Conservation (phyloP, 2,113 vertebrate genomes). For the Scortum barcoo region DNA sequence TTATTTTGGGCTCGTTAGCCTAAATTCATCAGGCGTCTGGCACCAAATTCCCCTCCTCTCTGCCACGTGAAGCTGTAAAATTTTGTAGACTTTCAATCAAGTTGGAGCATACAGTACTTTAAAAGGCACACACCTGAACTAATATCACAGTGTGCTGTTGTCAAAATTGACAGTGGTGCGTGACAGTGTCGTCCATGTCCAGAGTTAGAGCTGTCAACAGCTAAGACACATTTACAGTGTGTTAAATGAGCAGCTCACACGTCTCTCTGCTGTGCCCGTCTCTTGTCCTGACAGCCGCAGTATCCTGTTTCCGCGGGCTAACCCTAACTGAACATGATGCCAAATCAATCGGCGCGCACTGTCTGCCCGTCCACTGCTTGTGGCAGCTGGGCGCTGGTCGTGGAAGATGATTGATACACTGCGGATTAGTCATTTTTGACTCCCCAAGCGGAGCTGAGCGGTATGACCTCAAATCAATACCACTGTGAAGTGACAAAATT, state of each 20-base stretch:
- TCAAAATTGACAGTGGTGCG: slow-evolving; percentile 14
- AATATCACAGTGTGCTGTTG: not conserved
- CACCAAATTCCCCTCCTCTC: not conserved
- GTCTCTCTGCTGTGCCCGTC: slow-evolving; percentile 16
- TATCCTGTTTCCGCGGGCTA: slow-evolving; percentile 56
- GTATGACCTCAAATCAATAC: slow-evolving; percentile 34
- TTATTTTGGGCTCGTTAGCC: slow-evolving; percentile 23
- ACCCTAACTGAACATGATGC: slow-evolving; percentile 51
- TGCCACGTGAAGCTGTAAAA: not conserved
- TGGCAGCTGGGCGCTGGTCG: slow-evolving; percentile 18
- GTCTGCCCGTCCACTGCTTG: slow-evolving; percentile 6
- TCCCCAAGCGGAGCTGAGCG: slow-evolving; percentile 10
- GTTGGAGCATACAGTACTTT: not conserved
- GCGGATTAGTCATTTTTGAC: slow-evolving; percentile 18
- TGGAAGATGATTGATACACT: slow-evolving; percentile 40
- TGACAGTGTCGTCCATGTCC: slow-evolving; percentile 4
- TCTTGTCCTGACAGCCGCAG: slow-evolving; percentile 41
- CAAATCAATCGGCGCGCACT: slow-evolving; percentile 55
- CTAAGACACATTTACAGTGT: slow-evolving; percentile 41
- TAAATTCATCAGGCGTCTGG: slow-evolving; percentile 3
- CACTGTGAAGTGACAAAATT: not conserved
- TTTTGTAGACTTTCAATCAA: slow-evolving; percentile 7
- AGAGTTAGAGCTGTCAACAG: slow-evolving; percentile 46
- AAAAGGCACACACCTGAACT: slow-evolving; percentile 8
- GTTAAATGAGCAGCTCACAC: slow-evolving; percentile 40